A percentile compares a stretch with the other conserved stretches of the same genome.
phyloP scores from a whole-genome alignment of 2,888 invertebrate genomes.

The Leptinotarsa haldemani region DNA sequence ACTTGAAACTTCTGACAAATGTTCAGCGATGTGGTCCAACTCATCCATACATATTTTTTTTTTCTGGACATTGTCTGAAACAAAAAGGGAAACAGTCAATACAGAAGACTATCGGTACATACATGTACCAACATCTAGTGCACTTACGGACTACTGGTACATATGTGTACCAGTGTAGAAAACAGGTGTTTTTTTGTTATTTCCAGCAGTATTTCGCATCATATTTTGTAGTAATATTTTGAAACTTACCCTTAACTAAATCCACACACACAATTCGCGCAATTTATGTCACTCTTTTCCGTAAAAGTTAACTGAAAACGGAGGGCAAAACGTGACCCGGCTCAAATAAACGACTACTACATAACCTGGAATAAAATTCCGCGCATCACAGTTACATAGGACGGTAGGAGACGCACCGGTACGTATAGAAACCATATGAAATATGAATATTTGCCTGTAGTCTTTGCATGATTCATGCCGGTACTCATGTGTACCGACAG shows the following conservation, averaged over 20 bases:
- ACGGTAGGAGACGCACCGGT: too few relatives aligned
- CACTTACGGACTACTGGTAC: slow-evolving; percentile 22
- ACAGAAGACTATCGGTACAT: slow-evolving; percentile 17
- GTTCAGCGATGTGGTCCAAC: slow-evolving; percentile 21
- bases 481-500: too few relatives aligned
- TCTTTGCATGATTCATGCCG: too few relatives aligned
- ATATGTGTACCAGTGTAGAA: slow-evolving; percentile 16
- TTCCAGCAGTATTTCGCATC: slow-evolving; percentile 19
- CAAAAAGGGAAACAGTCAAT: slow-evolving; percentile 17
- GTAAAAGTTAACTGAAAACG: too few relatives aligned
- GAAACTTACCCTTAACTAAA: slow-evolving; percentile 11
- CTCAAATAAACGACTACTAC: too few relatives aligned
- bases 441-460: too few relatives aligned
- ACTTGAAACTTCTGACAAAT: slow-evolving; percentile 24
- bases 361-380: too few relatives aligned
- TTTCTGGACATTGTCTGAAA: slow-evolving; percentile 23
- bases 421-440: too few relatives aligned
- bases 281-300: too few relatives aligned
- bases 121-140: slow-evolving; percentile 13
- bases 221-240: slow-evolving; percentile 22
- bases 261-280: slow-evolving; percentile 9
- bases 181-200: slow-evolving; percentile 17
- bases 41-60: slow-evolving; percentile 18
- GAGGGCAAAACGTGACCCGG: too few relatives aligned
- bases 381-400: too few relatives aligned